Evolutionary conservation across 2,888 invertebrate species (phyloP).

Genomic region (Platynereis dumerilii): DNA sequence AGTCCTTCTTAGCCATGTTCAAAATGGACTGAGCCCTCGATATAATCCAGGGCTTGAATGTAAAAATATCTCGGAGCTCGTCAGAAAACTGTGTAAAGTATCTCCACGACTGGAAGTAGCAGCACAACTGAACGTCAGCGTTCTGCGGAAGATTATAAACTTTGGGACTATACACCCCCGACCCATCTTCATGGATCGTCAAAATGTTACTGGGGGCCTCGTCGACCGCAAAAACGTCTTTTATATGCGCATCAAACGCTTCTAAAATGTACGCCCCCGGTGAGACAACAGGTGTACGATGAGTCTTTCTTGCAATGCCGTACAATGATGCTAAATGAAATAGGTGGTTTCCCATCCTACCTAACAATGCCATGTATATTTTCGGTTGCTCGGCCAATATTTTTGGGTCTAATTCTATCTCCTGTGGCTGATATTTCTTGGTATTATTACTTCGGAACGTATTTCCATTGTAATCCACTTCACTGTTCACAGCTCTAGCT

Average conservation of each 20-base stretch:
- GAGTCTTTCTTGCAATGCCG: slow-evolving; percentile 22
- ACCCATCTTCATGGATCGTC: slow-evolving; percentile 13
- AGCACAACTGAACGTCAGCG: slow-evolving; percentile 19
- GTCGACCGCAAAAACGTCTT: not conserved
- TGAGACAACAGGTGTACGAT: slow-evolving; percentile 15
- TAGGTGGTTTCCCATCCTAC: slow-evolving; percentile 24
- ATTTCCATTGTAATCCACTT: no score
- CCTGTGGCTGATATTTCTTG: no score
- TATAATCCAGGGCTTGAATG: slow-evolving; percentile 11
- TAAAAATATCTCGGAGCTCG: slow-evolving; percentile 24
- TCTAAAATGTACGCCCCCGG: slow-evolving; percentile 10
- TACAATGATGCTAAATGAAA: slow-evolving; percentile 31
- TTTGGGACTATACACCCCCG: slow-evolving; percentile 13
- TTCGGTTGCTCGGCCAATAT: not conserved
- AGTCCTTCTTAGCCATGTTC: not conserved
- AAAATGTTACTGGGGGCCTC: slow-evolving; percentile 2
- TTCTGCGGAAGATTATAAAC: slow-evolving; percentile 15
- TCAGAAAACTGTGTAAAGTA: slow-evolving; percentile 25
- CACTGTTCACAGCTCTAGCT: no score
- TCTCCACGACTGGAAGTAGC: slow-evolving; percentile 32
- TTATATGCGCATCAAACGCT: not conserved
- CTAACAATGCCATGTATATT: slow-evolving; percentile 7
- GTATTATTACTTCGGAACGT: no score
- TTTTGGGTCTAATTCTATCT: no score
- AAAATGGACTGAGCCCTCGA: slow-evolving; percentile 13